phyloP scores from a whole-genome alignment of 2,888 invertebrate genomes.

The Lobophora halterata region DNA sequence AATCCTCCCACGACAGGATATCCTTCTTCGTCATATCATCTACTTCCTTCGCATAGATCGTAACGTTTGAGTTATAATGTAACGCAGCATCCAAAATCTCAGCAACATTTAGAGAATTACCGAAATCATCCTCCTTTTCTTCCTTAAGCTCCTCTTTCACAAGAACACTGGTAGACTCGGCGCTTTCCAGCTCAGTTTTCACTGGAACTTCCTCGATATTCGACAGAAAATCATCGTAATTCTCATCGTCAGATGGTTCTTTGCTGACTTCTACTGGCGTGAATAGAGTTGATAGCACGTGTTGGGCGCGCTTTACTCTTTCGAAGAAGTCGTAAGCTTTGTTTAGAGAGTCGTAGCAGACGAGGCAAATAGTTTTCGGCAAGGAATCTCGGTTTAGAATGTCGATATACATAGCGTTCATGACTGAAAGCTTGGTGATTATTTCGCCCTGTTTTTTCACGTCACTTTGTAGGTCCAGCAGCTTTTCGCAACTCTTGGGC shows the following conservation, averaged over 20 bases:
- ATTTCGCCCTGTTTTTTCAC: conserved; percentile 49
- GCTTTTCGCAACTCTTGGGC: conserved; percentile 49
- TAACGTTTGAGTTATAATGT: conserved; percentile 46
- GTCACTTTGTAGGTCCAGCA: conserved; percentile 50
- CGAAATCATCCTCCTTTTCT: conserved; percentile 39
- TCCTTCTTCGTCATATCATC: conserved; percentile 45
- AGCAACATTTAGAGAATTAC: conserved; percentile 48
- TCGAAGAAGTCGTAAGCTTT: conserved; percentile 61
- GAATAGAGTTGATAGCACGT: conserved; percentile 46
- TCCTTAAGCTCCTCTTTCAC: conserved; percentile 62
- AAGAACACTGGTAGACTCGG: conserved; percentile 22
- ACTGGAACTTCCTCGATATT: conserved; percentile 33
- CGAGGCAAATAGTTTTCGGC: conserved; percentile 64
- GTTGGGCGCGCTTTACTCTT: conserved; percentile 54
- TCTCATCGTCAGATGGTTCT: conserved; percentile 52
- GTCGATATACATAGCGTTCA: conserved; percentile 66
- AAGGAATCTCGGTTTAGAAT: conserved; percentile 46
- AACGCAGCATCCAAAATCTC: conserved; percentile 62
- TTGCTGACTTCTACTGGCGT: conserved; percentile 37
- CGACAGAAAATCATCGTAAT: conserved; percentile 49
- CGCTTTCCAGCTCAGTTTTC: conserved; percentile 35
- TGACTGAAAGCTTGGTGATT: conserved; percentile 48
- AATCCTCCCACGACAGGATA: conserved; percentile 60
- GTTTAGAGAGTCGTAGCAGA: conserved; percentile 60
- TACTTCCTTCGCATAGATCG: conserved; percentile 61